Evolutionary conservation across 2,113 vertebrate genomes (phyloP), one percentile per base, ranked within the genome.

Genomic region (Grammomys dolichurus): DNA sequence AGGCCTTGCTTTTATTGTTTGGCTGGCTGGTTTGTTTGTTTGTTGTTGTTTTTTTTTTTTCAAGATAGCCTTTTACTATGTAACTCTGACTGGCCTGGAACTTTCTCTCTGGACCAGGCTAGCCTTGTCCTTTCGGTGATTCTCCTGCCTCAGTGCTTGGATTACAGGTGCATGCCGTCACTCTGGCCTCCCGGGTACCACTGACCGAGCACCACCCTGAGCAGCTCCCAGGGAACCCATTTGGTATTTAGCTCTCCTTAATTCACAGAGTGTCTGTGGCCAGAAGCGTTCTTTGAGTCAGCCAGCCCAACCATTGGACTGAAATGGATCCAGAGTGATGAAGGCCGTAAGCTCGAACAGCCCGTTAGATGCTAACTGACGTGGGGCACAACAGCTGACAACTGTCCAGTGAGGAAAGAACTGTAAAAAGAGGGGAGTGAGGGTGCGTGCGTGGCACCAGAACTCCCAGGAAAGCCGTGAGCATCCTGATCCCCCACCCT

Each of bases 101-200:
- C 11, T 60, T 40, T 40, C 80, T 26, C 36, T 58, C 33, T 56
- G 12, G 56, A 82, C 22, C 36, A 60, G 80, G 81, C 51, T 58
- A 12, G 24, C 31, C 12, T 63, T 5, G 56, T 1, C 13, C 58
- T 85, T 86, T 31, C 16, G 10, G 10, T n/a, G 63, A 70, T 48
- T 33, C 19, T 70, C 65, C 46, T 65, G 84, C 58, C 86, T 9
- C 26, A 69, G 60, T 17, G 33, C 51, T 81, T 19, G 78, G 8
- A 56, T 81, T 56, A 81, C 10, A n/a, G 51, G 78, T 63, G 54
- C 17, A 24, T 43, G 8, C 75, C 1, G 16, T 3, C 31, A 9
- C 58, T 33, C 17, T 0, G 31, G 13, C 67, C 56, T 76, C 16
- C 1, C 7, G 3, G 88, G 46, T 12, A 4, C 24, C n/a, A 0